Evolutionary conservation across 2,113 vertebrate species (phyloP), one percentile per base, ranked within the genome.

Genomic region (Carassius auratus): DNA sequence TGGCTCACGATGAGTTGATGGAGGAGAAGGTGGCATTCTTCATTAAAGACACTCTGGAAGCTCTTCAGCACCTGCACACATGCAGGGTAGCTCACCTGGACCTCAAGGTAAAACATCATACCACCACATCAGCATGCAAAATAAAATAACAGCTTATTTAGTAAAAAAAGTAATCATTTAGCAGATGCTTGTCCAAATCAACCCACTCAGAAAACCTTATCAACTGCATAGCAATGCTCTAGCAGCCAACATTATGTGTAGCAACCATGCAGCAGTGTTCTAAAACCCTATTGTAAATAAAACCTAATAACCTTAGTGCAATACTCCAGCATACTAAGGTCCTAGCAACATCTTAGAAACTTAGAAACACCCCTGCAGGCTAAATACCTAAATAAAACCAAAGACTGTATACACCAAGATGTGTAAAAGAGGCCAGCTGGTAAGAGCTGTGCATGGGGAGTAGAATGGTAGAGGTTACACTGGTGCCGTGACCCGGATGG

Each of bases 21-120:
- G 98, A 99, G 90, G 98, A 99, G 84, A 98, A 97, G 88, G 97
- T 99, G 3, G 97, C 97, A 0, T 99, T 97, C 90, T 99, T 99
- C 13, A 95, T 99, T 50, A 95, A 95, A 85, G 97, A 99, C 85
- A 98, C 96, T 1, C 94, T 97, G 90, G 97, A 99, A 90, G 98
- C 98, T 0, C 90, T 99, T 85, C 97, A 98, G 90, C 97, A 99
- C 86, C 96, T 99, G 80, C 98, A 99, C 88, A 99, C 96, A 88
- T 99, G 98, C 91, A 93, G 96, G 85, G 97, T 99, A 7, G 97
- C 96, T 19, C 98, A 99, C 84, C 90, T 99, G 89, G 98, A 99
- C 86, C 94, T 99, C 82, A 99, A 99, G 97, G 98, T 99, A 52
- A 79, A 82, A 23, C 30, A 62, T 42, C 23, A 66, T 69, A 62